phyloP scores from a whole-genome alignment of 2,113 vertebrate species.

The Thunnus maccoyii region DNA sequence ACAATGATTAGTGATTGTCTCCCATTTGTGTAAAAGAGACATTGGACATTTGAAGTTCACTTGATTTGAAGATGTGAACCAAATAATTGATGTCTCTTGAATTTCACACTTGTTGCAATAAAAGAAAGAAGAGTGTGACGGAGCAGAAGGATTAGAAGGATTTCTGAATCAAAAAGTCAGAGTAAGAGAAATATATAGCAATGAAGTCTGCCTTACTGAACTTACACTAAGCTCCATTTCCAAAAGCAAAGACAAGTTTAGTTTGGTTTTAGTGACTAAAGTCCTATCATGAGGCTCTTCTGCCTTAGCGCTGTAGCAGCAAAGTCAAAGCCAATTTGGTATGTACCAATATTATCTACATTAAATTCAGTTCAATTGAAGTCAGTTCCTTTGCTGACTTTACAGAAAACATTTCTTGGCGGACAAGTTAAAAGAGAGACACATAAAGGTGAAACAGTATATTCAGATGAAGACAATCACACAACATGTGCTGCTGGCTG shows the following conservation, averaged over 20 bases:
- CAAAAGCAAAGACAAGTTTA: too few relatives aligned
- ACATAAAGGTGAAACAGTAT: slow-evolving; percentile 13
- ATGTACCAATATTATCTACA: not conserved
- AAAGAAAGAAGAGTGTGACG: not conserved
- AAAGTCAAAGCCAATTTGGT: not conserved
- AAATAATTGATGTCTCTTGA: not conserved
- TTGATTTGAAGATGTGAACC: slow-evolving; percentile 18
- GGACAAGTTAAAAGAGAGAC: not conserved
- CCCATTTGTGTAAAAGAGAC: not conserved
- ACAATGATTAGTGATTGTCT: slow-evolving; percentile 32
- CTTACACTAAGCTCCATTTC: not conserved
- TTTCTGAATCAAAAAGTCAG: not conserved
- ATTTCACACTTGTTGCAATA: not conserved
- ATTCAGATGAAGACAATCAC: slow-evolving; percentile 25
- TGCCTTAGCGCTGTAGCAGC: not conserved
- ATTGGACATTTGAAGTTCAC: not conserved
- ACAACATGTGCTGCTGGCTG: slow-evolving; percentile 40
- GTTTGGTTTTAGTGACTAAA: too few relatives aligned
- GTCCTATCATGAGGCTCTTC: not conserved
- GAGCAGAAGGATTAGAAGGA: not conserved
- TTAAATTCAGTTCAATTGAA: not conserved
- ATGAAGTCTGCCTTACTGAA: not conserved
- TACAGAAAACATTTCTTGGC: not conserved
- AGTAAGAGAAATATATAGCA: not conserved
- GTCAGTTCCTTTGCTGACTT: not conserved